These are phyloP conservation scores for Tenthredo distinguenda DNA, from an alignment of 2,888 invertebrate species.

Conservation along the genomic window DNA sequence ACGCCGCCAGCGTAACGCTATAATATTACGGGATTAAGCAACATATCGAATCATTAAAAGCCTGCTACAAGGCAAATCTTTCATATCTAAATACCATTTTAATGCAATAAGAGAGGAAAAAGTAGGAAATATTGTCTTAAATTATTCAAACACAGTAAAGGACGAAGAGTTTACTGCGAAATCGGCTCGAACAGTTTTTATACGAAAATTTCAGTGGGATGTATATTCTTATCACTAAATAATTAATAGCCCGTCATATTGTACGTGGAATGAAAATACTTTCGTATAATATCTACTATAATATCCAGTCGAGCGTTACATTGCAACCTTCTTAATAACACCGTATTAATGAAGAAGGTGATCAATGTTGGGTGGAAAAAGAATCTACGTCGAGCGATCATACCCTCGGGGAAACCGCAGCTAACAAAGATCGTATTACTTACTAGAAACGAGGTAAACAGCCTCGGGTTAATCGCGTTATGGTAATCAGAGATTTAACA, in stretches of 20 bases:
- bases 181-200: not conserved
- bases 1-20: not conserved
- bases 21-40: not conserved
- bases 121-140: not conserved
- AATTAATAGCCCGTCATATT: no score
- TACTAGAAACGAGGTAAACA: constrained; percentile 51
- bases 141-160: no score
- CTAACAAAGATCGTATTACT: constrained; percentile 5
- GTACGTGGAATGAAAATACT: not conserved
- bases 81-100: not conserved
- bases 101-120: not conserved
- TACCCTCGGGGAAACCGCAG: not conserved
- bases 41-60: constrained; percentile 11
- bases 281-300: not conserved
- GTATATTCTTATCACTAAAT: not conserved
- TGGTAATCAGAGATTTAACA: constrained; percentile 64
- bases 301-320: not conserved
- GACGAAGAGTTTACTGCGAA: not conserved
- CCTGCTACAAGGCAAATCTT: not conserved
- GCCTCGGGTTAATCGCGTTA: constrained; percentile 64
- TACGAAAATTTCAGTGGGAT: not conserved
- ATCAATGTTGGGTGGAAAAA: not conserved
- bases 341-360: not conserved
- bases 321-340: not conserved
- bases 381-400: not conserved